Evolutionary conservation across 2,888 invertebrate genomes (phyloP).

Genomic region (Caenorhabditis auriculariae): DNA sequence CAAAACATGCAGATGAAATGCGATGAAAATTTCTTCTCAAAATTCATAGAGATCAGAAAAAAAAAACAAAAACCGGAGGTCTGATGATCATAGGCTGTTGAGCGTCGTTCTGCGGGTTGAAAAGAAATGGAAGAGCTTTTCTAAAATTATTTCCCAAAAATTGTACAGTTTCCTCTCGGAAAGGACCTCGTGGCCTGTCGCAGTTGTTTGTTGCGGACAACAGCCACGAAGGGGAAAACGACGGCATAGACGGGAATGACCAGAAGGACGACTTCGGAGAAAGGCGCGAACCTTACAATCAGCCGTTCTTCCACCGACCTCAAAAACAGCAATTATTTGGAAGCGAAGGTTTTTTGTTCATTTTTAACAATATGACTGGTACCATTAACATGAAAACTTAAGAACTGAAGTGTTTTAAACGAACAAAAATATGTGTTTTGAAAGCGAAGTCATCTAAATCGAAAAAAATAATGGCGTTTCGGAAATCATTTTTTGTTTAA

Average conservation of each 20-base stretch:
- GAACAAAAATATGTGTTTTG: no score
- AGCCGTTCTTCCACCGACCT: slow-evolving; percentile 24
- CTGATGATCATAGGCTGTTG: neutral
- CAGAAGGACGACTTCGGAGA: slow-evolving; percentile 41
- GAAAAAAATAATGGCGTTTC: no score
- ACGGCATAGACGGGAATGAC: slow-evolving; percentile 42
- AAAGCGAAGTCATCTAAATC: no score
- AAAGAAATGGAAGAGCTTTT: slow-evolving; percentile 33
- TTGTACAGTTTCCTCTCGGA: neutral
- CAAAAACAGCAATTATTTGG: neutral
- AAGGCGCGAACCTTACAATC: slow-evolving; percentile 39
- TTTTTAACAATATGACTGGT: no score
- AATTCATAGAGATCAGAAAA: no score
- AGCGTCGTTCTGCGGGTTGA: slow-evolving; percentile 14
- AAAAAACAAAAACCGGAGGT: no score
- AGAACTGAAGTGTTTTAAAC: no score
- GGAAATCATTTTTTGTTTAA: no score
- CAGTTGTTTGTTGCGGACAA: slow-evolving; percentile 32
- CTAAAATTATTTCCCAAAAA: slow-evolving; percentile 11
- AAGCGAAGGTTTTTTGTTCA: no score
- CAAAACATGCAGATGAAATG: no score
- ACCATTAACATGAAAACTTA: no score
- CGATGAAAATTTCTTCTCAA: no score
- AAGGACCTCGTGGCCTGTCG: slow-evolving; percentile 29
- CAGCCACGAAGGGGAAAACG: slow-evolving; percentile 38